Evolutionary conservation across 2,888 invertebrate species (phyloP), one percentile per base, ranked within the genome.

Genomic region (Cosmopolites sordidus): DNA sequence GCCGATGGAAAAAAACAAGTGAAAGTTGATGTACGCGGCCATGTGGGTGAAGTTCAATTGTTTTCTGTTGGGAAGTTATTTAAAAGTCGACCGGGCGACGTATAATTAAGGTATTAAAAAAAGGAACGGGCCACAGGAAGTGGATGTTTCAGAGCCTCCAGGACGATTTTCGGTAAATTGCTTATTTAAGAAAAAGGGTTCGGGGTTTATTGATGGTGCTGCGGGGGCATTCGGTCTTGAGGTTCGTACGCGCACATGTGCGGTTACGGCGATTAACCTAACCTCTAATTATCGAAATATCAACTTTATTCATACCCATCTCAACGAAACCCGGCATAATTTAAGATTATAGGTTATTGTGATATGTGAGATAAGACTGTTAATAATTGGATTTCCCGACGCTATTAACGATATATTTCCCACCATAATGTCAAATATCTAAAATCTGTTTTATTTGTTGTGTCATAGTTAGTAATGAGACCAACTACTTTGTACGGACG

Each of bases 41-140:
- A 65, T 66, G 66, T 64, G 62, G 66, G 66, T 64, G 67, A 66
- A 62, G 22, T 65, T 64, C 66, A 67, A 67, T 67, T 67, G 66
- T 66, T 66, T 66, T 63, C 64, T 60, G 56, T 56, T 63, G 56
- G 63, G 58, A 66, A 65, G 62, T 65, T 65, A 65, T 65, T 66
- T 64, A 63, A 62, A 63, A 59, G 56, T 62, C 58, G 54, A 48
- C 57, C 56, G 40, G 54, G 51, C 58, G 56, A 62, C 62, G 61
- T 66, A 66, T 66, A 66, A 66, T 66, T 65, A 66, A 65, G 62
- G 61, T 58, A 63, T 65, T 64, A 65, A 60, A 61, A 60, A 58
- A 60, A 58, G 52, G 49, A 54, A 50, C 43, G 14, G 52, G 52
- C 22, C 37, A 50, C 57, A 59, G 59, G 60, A 62, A 55, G 58